Base-by-base conservation (phyloP, 2,888 invertebrate genomes). In the Myopa testacea region DNA sequence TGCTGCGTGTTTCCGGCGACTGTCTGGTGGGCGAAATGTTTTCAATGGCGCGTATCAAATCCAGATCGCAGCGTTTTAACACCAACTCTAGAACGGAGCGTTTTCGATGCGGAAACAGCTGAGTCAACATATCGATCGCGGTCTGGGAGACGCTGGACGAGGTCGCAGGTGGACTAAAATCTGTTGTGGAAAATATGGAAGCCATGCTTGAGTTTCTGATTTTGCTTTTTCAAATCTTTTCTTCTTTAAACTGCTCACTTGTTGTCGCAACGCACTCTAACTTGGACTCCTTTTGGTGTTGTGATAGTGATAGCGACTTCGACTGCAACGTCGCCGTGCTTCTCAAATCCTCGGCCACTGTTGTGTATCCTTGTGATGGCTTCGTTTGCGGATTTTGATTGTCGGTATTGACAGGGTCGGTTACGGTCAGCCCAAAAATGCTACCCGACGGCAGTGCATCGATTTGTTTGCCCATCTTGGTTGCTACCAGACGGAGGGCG, bases 51-150 rank as follows among this genome's bases (percentile, higher is more conserved):
- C 88, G 95, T 16, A 97, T 91, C 70, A 98, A 90, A 87, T 98
- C 98, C 82, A 97, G 95, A 86, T 96, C 96, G 88, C 98, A 98
- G 55, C 97, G 93, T 82, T 96, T 95, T 67, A 98, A 90, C n/a
- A 98, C 96, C 82, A 98, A 90, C 87, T 98, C 97, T 73, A 98
- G 90, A 1, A 98, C 96, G 0, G 96, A 93, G 1, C 95, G 91
- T 87, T 96, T 96, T 84, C 96, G 95, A 84, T 95, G 95, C 0
- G 98, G 98, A 87, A 98, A 98, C 55, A 98, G 90, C 82, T 96
- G 93, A 14, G 94, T 92, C 63, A 98, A 90, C 91, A 98, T 96
- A 83, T 98, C 97, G 84, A 95, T 90, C 76, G 94, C 94, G 72
- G 93, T 93, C 34, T 93, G 93, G 78, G 94, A 94, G 10, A 95